phyloP scores from a whole-genome alignment of 2,113 vertebrate species.

The Erythrocercus mccallii region DNA sequence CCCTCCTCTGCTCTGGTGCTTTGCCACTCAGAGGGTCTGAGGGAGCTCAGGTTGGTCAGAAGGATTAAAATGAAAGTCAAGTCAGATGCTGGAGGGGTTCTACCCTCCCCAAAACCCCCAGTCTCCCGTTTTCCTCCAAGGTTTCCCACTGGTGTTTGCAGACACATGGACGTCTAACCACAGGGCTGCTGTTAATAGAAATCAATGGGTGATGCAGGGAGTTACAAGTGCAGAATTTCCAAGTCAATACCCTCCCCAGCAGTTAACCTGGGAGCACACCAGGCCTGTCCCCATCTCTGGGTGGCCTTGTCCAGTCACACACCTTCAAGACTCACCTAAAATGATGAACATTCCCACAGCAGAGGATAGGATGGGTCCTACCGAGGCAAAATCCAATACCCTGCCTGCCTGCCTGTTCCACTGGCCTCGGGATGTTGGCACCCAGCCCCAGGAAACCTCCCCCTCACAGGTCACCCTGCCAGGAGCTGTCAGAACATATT shows the following conservation, averaged over 20 bases:
- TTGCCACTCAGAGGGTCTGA: background rate
- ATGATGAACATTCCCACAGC: background rate
- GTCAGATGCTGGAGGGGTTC: background rate
- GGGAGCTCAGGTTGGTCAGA: background rate
- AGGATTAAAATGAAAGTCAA: background rate
- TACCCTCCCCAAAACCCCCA: background rate
- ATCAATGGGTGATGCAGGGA: background rate
- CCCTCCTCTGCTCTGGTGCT: background rate
- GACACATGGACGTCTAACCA: background rate
- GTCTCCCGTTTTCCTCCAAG: background rate
- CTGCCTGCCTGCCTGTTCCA: background rate
- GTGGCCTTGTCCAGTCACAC: background rate
- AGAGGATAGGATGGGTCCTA: background rate
- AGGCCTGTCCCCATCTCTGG: background rate
- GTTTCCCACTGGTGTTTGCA: background rate
- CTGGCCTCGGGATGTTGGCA: background rate
- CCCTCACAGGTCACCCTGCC: background rate
- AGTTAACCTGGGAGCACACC: background rate
- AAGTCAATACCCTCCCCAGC: background rate
- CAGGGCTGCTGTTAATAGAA: background rate
- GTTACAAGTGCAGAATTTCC: background rate
- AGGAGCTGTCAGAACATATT: background rate
- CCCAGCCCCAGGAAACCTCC: background rate
- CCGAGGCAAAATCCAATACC: background rate
- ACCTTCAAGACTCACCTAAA: background rate